Evolutionary conservation across 1,140 invertebrate genomes (phyloP).

Genomic region (Drosophila takahashii): DNA sequence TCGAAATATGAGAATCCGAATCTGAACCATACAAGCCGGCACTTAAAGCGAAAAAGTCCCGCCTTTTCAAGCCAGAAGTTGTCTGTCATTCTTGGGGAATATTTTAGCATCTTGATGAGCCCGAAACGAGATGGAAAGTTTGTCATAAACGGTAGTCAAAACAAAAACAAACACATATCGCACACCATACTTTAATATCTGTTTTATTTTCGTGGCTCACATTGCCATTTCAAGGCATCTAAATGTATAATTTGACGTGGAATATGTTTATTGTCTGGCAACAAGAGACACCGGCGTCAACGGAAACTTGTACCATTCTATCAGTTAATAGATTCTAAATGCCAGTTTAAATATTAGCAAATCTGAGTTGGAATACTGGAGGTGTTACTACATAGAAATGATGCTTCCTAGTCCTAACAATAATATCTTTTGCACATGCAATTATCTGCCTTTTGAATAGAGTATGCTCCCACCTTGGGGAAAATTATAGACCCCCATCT

Average conservation of each 20-base stretch:
- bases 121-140: slow-evolving; percentile 41
- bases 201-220: neutral
- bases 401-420: slow-evolving; percentile 3
- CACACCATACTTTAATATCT: slow-evolving; percentile 5
- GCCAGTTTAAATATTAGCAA: slow-evolving; percentile 37
- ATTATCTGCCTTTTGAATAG: slow-evolving; percentile 10
- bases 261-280: slow-evolving; percentile 3
- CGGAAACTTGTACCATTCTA: slow-evolving; percentile 1
- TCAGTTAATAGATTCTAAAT: slow-evolving; percentile 33
- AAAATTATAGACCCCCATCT: slow-evolving; percentile 9
- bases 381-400: slow-evolving; percentile 1
- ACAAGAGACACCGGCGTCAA: slow-evolving; percentile 8
- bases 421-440: slow-evolving; percentile 14
- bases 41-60: neutral
- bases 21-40: slow-evolving; percentile 21
- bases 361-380: slow-evolving; percentile 5
- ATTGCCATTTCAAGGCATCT: slow-evolving; percentile 1
- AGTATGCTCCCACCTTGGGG: neutral
- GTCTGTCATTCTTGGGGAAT: slow-evolving; percentile 35
- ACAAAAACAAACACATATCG: slow-evolving; percentile 20
- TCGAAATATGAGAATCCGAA: slow-evolving; percentile 22
- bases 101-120: slow-evolving; percentile 56
- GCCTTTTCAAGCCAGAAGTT: neutral
- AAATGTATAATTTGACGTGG: slow-evolving; percentile 10
- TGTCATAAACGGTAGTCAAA: slow-evolving; percentile 17